Conservation (phyloP, 2,113 vertebrate species). For the Rhinogobius similis region DNA sequence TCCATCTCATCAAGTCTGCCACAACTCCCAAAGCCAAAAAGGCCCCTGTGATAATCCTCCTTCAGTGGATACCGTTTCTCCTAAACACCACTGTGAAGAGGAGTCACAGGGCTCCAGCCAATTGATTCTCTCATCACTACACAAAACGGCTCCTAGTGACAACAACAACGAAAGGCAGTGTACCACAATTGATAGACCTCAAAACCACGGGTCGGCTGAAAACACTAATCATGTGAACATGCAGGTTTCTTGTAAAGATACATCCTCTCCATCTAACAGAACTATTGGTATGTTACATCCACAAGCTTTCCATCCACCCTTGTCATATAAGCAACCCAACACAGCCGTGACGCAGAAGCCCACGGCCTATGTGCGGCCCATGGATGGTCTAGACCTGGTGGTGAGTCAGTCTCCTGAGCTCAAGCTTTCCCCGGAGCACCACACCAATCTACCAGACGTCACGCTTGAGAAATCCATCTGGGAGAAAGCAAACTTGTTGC, state of each 20-base stretch:
- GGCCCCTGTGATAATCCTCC: conserved; percentile 27
- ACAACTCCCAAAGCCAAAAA: conserved; percentile 49
- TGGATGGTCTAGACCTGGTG: conserved; percentile 93
- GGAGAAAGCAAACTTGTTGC: conserved; percentile 79
- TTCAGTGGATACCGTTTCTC: conserved; percentile 51
- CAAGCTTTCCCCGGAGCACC: conserved; percentile 81
- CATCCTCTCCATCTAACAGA: conserved; percentile 51
- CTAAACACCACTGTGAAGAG: conserved; percentile 48
- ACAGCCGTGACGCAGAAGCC: conserved; percentile 87
- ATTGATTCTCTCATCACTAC: conserved; percentile 43
- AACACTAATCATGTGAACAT: conserved; percentile 36
- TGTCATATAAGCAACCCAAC: conserved; percentile 82
- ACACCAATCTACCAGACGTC: conserved; percentile 74
- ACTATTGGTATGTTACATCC: conserved; percentile 75
- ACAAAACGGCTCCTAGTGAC: conserved; percentile 58
- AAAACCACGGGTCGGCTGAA: conserved; percentile 30
- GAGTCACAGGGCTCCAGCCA: conserved; percentile 29
- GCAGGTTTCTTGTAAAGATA: conserved; percentile 60
- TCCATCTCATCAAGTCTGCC: conserved; percentile 64
- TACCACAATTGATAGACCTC: conserved; percentile 37
- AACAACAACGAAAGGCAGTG: conserved; percentile 48
- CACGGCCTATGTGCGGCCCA: conserved; percentile 92
- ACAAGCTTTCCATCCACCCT: conserved; percentile 82
- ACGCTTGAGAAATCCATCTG: conserved; percentile 80
- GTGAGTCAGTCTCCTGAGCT: conserved; percentile 85